Conservation (phyloP, 2,113 vertebrate species). For the Gymnorhina tibicen region DNA sequence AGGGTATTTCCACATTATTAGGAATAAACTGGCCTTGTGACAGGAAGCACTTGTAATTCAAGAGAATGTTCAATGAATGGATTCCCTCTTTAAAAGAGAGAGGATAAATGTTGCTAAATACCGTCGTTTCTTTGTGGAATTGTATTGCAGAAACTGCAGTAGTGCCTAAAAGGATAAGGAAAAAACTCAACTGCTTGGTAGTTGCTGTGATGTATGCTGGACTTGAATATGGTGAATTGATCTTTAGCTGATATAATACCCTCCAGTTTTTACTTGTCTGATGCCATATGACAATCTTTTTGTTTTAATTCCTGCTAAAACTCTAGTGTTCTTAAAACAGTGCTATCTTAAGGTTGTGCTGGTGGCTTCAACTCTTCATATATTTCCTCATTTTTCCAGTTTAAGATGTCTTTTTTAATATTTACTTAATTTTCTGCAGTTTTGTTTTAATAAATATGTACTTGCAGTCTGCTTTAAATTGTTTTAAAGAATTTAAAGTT, state of each 20-base stretch:
- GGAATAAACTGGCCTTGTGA: background rate
- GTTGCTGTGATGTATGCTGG: background rate
- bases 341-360: background rate
- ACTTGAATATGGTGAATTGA: background rate
- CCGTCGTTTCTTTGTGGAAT: background rate
- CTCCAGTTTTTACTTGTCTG: background rate
- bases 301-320: background rate
- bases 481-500: background rate
- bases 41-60: background rate
- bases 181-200: background rate
- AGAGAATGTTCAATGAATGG: background rate
- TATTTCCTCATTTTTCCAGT: background rate
- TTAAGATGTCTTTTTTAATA: background rate
- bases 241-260: background rate
- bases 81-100: background rate
- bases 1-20: background rate
- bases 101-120: background rate
- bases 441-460: background rate
- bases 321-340: background rate
- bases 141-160: background rate
- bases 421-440: background rate
- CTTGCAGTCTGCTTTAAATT: background rate
- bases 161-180: background rate
- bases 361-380: background rate
- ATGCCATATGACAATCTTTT: background rate